Evolutionary conservation across 2,888 invertebrate species (phyloP), one percentile per base, ranked within the genome.

Genomic region (Xylota segnis): DNA sequence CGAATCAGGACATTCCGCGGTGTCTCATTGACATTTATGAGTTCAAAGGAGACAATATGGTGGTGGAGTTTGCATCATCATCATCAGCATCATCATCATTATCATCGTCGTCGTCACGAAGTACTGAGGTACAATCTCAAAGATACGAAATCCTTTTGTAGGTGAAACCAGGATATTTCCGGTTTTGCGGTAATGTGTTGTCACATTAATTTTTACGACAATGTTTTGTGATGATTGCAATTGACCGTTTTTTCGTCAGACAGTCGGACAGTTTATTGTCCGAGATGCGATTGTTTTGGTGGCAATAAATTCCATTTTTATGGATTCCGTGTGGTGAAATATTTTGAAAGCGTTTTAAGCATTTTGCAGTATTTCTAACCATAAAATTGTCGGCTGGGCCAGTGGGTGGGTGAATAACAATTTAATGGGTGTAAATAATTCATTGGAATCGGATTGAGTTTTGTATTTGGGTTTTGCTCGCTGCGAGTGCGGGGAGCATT

Each of bases 191-290:
- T 66, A 68, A 63, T 76, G 76, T 52, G 71, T 54, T 74, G 72
- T 68, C 59, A 61, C 81, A 86, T 86, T 76, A 71, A 81, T 71
- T 76, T 82, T 86, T 72, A 82, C 72, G 86, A 68, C 71, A 59
- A 23, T 50, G 68, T 56, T 72, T 86, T 86, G 61, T 82, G 86
- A 86, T 82, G 86, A 86, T 82, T 77, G 72, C 82, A 86, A 82
- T 86, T 72, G 82, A 56, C 23, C 23, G 23, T 23, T 72, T 72
- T 65, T 61, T 61, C 18, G 61, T 78, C 54, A 18, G 71, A 14
- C 52, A 27, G 45, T 52, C 23, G 71, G 37, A 54, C 59, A 47
- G 37, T 47, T 56, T 70, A 79, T 58, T 70, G 58, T 45, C 63
- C 59, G 27, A 56, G 66, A 71, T 58, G 76, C 52, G 66, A 72